Evolutionary conservation across 2,888 invertebrate genomes (phyloP).

Genomic region (Sphecodes monilicornis): DNA sequence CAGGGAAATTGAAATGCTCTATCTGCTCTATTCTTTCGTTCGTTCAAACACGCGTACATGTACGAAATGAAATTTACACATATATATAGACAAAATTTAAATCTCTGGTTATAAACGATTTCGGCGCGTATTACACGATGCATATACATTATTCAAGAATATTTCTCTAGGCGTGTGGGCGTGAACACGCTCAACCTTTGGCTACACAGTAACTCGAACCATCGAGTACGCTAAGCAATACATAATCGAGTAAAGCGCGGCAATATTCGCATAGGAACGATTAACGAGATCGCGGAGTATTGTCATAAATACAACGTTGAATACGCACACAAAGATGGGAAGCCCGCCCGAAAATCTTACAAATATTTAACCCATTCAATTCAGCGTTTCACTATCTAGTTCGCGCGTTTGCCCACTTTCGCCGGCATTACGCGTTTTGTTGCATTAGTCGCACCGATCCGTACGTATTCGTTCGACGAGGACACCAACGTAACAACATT

Average conservation of each 20-base stretch:
- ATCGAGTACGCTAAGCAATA: constrained; percentile 37
- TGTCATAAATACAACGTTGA: background rate
- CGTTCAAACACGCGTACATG: constrained; percentile 24
- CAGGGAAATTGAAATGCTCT: background rate
- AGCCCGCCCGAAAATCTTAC: constrained; percentile 67
- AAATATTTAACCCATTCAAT: background rate
- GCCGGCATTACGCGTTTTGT: background rate
- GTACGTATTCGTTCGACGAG: background rate
- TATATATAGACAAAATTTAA: constrained; percentile 67
- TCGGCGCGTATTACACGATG: constrained; percentile 6
- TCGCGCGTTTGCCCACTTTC: background rate
- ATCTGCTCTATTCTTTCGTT: background rate
- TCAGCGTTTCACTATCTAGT: background rate
- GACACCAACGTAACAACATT: background rate
- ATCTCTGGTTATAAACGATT: constrained; percentile 61
- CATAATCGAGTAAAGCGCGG: background rate
- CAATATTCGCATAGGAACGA: background rate
- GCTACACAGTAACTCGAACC: constrained; percentile 35
- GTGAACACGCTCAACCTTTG: constrained; percentile 45
- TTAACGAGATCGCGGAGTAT: background rate
- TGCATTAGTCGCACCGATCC: background rate
- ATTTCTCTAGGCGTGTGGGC: constrained; percentile 28
- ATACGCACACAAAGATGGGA: constrained; percentile 65
- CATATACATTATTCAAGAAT: constrained; percentile 32
- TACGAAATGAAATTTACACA: constrained; percentile 76